A percentile compares a stretch with the other conserved stretches of the same genome.
Evolutionary conservation across 2,113 vertebrate genomes (phyloP).

Genomic region (Hemibagrus wyckioides): DNA sequence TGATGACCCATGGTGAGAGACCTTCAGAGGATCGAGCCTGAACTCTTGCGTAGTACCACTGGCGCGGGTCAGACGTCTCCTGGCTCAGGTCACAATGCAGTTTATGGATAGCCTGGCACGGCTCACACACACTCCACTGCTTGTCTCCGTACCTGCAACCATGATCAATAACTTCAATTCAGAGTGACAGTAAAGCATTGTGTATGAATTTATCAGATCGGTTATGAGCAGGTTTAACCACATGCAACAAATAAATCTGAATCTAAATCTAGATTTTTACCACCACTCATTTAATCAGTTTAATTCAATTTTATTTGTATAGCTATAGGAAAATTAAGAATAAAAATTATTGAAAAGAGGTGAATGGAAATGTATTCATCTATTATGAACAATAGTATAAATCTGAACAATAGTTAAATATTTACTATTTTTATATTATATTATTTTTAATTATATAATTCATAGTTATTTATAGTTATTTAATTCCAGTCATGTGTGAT

Average conservation of each 20-base stretch:
- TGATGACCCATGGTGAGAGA: conserved; percentile 68
- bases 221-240: neutral
- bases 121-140: conserved; percentile 60
- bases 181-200: neutral
- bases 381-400: too few species aligned
- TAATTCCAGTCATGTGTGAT: neutral
- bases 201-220: neutral
- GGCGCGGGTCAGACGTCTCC: conserved; percentile 66
- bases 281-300: neutral
- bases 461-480: too few species aligned
- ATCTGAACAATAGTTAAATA: neutral
- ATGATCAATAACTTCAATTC: neutral
- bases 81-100: conserved; percentile 71
- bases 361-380: too few species aligned
- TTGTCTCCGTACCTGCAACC: conserved; percentile 70
- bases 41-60: conserved; percentile 77
- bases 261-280: neutral
- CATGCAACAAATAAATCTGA: neutral
- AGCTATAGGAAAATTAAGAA: too few species aligned
- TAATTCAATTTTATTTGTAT: too few species aligned
- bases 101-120: conserved; percentile 65
- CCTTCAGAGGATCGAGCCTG: conserved; percentile 46
- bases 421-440: neutral
- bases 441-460: neutral
- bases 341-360: too few species aligned